phyloP scores from a whole-genome alignment of 2,797 vertebrate species.

The Botia kubotai region DNA sequence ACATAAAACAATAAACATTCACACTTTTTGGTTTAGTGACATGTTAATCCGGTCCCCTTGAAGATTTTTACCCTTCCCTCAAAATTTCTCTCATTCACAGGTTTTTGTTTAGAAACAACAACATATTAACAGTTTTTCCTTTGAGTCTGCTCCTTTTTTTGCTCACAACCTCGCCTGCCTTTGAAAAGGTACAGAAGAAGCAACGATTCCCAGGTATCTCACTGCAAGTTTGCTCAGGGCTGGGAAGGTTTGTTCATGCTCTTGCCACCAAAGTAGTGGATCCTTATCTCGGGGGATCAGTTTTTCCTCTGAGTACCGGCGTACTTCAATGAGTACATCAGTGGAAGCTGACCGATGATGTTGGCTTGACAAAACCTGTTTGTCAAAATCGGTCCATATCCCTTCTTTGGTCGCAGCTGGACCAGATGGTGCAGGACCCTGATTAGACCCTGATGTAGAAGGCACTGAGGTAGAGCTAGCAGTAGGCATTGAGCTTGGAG shows the following conservation, averaged over 20 bases:
- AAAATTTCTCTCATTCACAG: neutral
- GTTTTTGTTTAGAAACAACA: neutral
- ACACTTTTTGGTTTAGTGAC: too few species aligned
- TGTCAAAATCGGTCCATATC: slow-evolving; percentile 44
- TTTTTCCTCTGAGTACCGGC: slow-evolving; percentile 16
- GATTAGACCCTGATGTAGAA: neutral
- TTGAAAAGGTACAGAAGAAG: slow-evolving; percentile 33
- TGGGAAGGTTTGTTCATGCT: slow-evolving; percentile 41
- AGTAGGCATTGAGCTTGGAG: neutral
- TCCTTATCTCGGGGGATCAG: neutral
- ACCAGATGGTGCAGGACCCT: slow-evolving; percentile 16
- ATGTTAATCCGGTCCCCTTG: too few species aligned
- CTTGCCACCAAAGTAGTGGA: slow-evolving; percentile 36
- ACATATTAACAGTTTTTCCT: neutral
- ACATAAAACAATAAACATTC: too few species aligned
- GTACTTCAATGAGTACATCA: slow-evolving; percentile 42
- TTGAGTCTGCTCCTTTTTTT: slow-evolving; percentile 7
- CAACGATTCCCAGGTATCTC: slow-evolving; percentile 41
- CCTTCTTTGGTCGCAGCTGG: slow-evolving; percentile 25
- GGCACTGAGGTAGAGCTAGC: slow-evolving; percentile 23
- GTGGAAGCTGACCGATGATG: slow-evolving; percentile 30
- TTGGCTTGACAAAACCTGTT: slow-evolving; percentile 14
- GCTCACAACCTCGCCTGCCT: slow-evolving; percentile 10
- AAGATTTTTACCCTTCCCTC: too few species aligned
- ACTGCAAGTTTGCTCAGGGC: slow-evolving; percentile 30